Evolutionary conservation across 2,888 invertebrate genomes (phyloP), one percentile per base, ranked within the genome.

Genomic region (Noctuana brunneofusca): DNA sequence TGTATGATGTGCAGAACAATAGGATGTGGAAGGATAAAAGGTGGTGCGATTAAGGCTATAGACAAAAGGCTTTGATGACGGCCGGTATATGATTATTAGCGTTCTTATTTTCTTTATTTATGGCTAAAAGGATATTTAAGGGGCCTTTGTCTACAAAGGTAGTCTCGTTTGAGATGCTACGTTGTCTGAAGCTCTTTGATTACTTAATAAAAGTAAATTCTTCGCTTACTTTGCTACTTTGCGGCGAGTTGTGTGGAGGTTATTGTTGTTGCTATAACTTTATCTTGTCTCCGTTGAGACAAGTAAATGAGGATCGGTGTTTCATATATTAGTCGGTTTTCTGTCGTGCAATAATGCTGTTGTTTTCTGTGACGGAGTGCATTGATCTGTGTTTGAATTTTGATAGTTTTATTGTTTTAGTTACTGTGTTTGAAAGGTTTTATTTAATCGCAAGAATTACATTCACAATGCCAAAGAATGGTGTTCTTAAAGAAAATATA

Each of bases 1-100:
- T 68, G 68, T 71, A 69, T 72, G 73, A 74, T 70, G 72, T 68
- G 69, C 73, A 71, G 74, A 68, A 76, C 75, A 78, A 76, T 75
- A 72, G 78, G 67, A 65, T 64, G 72, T 69, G 65, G 38, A 60
- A 72, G 71, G 71, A 75, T 73, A 73, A 74, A 68, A 68, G 69
- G 68, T 70, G 70, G 67, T 67, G 67, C 71, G 76, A 77, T 76
- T 67, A 69, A 71, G 69, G 60, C 63, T 62, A 48, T 48, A 65
- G 67, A 73, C 73, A 70, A 74, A 71, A 68, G 66, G 64, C 59
- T 71, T 65, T 65, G 69, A 66, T 69, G 72, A 72, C 71, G 72
- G 68, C 64, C 64, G 69, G 69, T 71, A 66, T 68, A 63, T 63
- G 63, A 63, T 63, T 63, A 63, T 63, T 63, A 63, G 46, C 16